Evolutionary conservation across 2,797 vertebrate species (phyloP).

Genomic region (Myiothlypis coronata): DNA sequence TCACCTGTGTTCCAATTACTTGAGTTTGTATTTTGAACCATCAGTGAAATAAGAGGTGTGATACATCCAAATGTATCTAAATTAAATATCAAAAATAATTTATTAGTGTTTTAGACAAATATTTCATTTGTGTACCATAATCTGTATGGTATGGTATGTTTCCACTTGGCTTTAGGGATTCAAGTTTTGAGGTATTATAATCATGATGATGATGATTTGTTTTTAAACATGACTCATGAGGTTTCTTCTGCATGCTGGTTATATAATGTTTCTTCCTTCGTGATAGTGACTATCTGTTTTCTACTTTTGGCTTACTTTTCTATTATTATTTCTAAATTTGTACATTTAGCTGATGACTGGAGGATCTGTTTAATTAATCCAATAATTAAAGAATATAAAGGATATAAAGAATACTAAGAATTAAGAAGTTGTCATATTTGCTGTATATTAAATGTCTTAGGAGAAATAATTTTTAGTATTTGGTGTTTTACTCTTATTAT

Average conservation of each 20-base stretch:
- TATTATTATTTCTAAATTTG: neutral
- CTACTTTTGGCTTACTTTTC: conserved; percentile 17
- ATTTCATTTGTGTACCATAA: neutral
- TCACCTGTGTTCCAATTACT: neutral
- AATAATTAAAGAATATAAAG: neutral
- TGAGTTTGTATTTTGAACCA: neutral
- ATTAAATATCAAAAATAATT: neutral
- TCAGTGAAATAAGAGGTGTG: neutral
- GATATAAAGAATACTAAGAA: neutral
- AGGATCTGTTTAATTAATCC: neutral
- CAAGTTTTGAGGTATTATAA: neutral
- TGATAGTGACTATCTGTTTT: neutral
- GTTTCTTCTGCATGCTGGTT: neutral
- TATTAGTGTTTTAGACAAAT: neutral
- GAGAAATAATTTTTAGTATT: neutral
- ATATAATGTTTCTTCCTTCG: neutral
- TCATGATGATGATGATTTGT: neutral
- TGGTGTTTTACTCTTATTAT: neutral
- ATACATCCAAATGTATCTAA: neutral
- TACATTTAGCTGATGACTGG: neutral
- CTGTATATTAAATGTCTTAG: neutral
- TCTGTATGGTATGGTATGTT: neutral
- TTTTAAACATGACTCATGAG: neutral
- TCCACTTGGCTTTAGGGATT: neutral
- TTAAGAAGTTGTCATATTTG: neutral